These are phyloP conservation scores for Plecturocebus donacophilus DNA, from an alignment of 2,113 vertebrate species.

Conservation along the genomic window DNA sequence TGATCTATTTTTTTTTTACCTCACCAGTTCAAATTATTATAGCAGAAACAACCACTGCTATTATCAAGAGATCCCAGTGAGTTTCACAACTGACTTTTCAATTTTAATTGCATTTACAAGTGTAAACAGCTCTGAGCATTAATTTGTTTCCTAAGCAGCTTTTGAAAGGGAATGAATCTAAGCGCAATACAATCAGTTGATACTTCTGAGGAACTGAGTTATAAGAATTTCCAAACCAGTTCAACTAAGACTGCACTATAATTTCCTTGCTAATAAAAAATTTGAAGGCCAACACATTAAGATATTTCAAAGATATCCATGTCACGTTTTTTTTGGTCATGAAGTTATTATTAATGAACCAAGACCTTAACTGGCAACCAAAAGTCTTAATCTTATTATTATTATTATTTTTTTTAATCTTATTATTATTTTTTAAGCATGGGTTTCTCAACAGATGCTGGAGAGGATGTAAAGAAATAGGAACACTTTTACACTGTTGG, in stretches of 20 bases:
- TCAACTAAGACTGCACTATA: not conserved
- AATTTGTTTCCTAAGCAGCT: conserved; percentile 47
- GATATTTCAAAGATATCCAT: not conserved
- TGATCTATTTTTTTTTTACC: not conserved
- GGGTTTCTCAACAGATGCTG: too few relatives aligned
- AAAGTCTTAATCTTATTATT: not conserved
- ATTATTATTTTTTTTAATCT: too few relatives aligned
- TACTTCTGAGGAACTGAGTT: conserved; percentile 42
- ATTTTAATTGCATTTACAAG: conserved; percentile 56
- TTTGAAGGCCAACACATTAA: conserved; percentile 32
- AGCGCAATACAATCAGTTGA: conserved; percentile 22
- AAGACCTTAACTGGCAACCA: not conserved
- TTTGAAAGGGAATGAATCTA: conserved; percentile 45
- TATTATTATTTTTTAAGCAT: not conserved
- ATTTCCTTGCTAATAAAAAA: conserved; percentile 31
- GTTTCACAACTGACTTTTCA: conserved; percentile 36
- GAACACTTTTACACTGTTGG: too few relatives aligned
- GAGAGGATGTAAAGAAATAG: too few relatives aligned
- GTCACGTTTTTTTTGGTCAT: not conserved
- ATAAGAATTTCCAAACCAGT: conserved; percentile 48
- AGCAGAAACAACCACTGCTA: conserved; percentile 22
- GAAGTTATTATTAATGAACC: not conserved
- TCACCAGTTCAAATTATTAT: conserved; percentile 24
- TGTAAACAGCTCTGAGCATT: conserved; percentile 52
- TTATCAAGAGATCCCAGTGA: conserved; percentile 39